Conservation (phyloP, 1,140 invertebrate species). For the Trichonephila inaurata region DNA sequence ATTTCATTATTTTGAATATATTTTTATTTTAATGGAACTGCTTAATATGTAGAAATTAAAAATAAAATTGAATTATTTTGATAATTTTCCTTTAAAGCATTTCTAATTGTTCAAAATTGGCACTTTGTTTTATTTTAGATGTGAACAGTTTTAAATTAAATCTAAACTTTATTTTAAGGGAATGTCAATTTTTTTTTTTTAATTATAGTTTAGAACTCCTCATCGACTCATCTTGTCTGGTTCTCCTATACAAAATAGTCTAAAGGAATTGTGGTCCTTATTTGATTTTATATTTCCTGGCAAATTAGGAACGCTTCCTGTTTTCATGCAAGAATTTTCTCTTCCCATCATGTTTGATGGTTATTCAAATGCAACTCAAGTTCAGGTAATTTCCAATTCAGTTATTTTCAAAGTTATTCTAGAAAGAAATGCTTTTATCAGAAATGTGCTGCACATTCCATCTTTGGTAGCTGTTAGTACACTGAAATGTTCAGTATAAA, state of each 20-base stretch:
- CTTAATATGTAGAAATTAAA: not conserved
- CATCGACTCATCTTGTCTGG: constrained; percentile 90
- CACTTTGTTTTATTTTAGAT: too few relatives aligned
- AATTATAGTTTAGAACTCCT: constrained; percentile 88
- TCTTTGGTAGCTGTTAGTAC: too few relatives aligned
- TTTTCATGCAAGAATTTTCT: constrained; percentile 94
- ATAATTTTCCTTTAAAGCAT: not conserved
- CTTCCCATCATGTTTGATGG: constrained; percentile 96
- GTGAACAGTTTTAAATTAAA: too few relatives aligned
- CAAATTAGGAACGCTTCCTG: constrained; percentile 93
- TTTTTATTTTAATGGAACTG: not conserved
- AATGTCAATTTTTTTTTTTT: not conserved
- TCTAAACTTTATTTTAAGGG: too few relatives aligned
- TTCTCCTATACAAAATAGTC: constrained; percentile 97
- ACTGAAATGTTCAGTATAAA: too few relatives aligned
- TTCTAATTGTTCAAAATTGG: too few relatives aligned
- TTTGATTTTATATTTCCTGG: constrained; percentile 98
- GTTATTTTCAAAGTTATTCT: too few relatives aligned
- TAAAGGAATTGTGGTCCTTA: constrained; percentile 97
- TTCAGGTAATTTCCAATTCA: constrained; percentile 83
- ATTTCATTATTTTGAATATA: too few relatives aligned
- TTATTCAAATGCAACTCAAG: constrained; percentile 92
- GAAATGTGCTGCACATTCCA: too few relatives aligned
- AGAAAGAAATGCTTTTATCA: too few relatives aligned
- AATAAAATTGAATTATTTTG: not conserved